phyloP scores from a whole-genome alignment of 2,113 vertebrate species.

The Sceloporus tristichus region DNA sequence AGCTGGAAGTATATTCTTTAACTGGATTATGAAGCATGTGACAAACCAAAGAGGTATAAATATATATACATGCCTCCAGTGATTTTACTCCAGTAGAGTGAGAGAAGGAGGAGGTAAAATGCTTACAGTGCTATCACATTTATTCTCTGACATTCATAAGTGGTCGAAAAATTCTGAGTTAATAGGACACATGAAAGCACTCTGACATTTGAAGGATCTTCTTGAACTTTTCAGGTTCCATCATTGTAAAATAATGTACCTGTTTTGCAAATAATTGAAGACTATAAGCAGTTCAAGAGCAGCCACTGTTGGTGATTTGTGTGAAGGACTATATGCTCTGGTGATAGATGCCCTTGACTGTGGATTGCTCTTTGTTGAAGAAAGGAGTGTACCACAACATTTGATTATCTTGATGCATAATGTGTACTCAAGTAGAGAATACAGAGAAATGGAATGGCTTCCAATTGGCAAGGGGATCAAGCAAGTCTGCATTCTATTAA shows the following conservation, averaged over 20 bases:
- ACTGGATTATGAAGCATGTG: conserved; percentile 31
- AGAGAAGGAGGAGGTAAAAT: not conserved
- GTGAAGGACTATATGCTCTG: no score
- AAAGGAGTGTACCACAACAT: no score
- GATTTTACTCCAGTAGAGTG: not conserved
- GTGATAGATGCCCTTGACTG: no score
- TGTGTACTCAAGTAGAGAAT: no score
- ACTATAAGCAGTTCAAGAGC: no score
- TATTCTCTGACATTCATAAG: not conserved
- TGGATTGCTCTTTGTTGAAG: no score
- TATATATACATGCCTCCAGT: not conserved
- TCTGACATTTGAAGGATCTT: not conserved
- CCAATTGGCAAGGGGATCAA: no score
- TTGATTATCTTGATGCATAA: no score
- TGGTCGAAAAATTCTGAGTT: not conserved
- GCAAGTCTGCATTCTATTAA: no score
- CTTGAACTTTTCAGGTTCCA: not conserved
- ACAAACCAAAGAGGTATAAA: conserved; percentile 11
- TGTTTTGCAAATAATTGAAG: not conserved
- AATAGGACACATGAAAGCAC: not conserved
- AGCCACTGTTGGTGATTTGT: no score
- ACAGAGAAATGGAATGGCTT: no score
- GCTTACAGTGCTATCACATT: conserved; percentile 10
- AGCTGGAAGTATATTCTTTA: conserved; percentile 20
- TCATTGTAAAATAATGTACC: not conserved